Evolutionary conservation across 1,140 invertebrate species (phyloP), one percentile per base, ranked within the genome.

Genomic region (Trypoxylus dichotomus): DNA sequence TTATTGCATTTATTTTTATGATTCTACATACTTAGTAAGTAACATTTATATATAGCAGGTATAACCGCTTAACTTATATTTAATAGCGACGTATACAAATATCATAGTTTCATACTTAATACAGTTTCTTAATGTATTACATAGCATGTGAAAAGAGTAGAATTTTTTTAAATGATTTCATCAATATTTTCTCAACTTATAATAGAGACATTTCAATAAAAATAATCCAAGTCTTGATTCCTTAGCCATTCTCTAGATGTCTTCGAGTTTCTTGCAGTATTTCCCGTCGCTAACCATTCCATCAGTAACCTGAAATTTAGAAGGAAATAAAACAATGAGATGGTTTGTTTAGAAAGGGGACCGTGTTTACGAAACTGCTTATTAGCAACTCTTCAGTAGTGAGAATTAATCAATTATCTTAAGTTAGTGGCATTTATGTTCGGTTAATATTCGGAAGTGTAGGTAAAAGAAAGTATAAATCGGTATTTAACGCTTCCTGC

Each of bases 271-370:
- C 60, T 27, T 60, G 72, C 7, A 13, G 25, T 77, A 63, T 60
- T 79, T 37, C 77, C 79, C 60, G 76, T 68, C 15, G 78, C 78
- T 15, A 80, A 71, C 78, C 76, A 79, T 74, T 80, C 75, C 75
- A 79, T 75, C 15, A 80, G 54, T 68, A 80, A 63, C 37, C 80
- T 80, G 75, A 21, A 79, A 80, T 73, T 78, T 60, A 58, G 25
- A 71, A 58, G 47, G 7, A 58, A 37, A 47, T 19, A 74, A n/a
- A 27, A 3, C 1, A 27, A 13, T 15, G 8, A 74, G 8, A 15
- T 24, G 15, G 29, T 72, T 68, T 13, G 10, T 37, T n/a, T 37
- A 37, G 21, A 25, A 8, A 32, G 1, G 32, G 43, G 74, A 32
- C 5, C 10, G 3, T 37, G 32, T 37, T 37, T 37, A 37, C 32